phyloP scores from a whole-genome alignment of 2,888 invertebrate genomes.

The Drosophila recens region DNA sequence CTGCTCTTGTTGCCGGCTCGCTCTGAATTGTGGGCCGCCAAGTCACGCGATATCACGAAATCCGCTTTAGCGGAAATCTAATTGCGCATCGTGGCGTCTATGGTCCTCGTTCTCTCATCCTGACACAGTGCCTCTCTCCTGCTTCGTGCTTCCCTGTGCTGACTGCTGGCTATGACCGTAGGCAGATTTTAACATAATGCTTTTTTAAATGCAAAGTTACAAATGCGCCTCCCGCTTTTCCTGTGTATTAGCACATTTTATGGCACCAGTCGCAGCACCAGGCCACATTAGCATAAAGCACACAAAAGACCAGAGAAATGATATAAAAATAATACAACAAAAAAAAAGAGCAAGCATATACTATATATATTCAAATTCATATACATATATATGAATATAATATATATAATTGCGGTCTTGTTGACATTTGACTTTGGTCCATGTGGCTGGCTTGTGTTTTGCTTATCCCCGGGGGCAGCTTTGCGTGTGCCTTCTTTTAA shows the following conservation, averaged over 20 bases:
- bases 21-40: conserved; percentile 67
- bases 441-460: conserved; percentile 40
- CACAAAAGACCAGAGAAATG: conserved; percentile 64
- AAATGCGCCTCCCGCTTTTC: conserved; percentile 67
- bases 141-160: neutral
- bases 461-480: conserved; percentile 30
- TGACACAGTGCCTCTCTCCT: conserved; percentile 1
- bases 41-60: conserved; percentile 81
- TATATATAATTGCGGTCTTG: conserved; percentile 66
- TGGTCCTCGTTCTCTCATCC: conserved; percentile 32
- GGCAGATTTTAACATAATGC: conserved; percentile 81
- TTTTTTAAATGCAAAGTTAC: conserved; percentile 81
- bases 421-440: conserved; percentile 75
- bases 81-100: conserved; percentile 75
- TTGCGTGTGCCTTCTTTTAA: conserved; percentile 59
- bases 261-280: conserved; percentile 66
- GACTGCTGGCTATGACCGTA: conserved; percentile 66
- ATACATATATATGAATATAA: conserved; percentile 18
- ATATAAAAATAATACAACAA: conserved; percentile 51
- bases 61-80: conserved; percentile 82
- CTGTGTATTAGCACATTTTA: conserved; percentile 77
- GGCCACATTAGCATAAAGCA: conserved; percentile 77
- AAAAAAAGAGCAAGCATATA: conserved; percentile 1
- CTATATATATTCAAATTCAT: conserved; percentile 14
- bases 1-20: conserved; percentile 25